Percentiles rank a stretch among this genome's conserved stretches.
Evolutionary conservation across 2,888 invertebrate genomes (phyloP).

Genomic region (Xylophagus ater): DNA sequence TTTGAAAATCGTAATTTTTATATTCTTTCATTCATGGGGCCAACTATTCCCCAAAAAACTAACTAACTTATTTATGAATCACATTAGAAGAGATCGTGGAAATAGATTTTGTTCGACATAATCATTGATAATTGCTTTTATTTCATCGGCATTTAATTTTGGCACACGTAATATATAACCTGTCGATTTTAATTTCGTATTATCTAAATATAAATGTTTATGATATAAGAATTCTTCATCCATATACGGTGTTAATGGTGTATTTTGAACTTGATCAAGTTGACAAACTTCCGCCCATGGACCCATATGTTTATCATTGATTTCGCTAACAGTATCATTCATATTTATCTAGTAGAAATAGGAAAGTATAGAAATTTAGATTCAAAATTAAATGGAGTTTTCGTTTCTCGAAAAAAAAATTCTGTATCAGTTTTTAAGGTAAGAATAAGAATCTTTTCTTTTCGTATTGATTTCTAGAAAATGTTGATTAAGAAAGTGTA

Average conservation of each 20-base stretch:
- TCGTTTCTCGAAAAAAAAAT: neutral
- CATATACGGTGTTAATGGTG: constrained; percentile 81
- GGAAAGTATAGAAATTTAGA: too few species aligned
- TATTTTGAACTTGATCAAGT: constrained; percentile 61
- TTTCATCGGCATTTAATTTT: constrained; percentile 46
- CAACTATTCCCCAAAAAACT: too few species aligned
- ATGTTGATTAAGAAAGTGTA: neutral
- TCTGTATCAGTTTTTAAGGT: neutral
- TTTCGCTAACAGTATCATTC: constrained; percentile 71
- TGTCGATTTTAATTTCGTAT: constrained; percentile 48
- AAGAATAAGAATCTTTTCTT: too few species aligned
- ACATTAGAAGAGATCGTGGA: constrained; percentile 57
- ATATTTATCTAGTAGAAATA: constrained; percentile 54
- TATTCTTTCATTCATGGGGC: too few species aligned
- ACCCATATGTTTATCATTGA: constrained; percentile 85
- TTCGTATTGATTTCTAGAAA: too few species aligned
- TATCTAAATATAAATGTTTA: constrained; percentile 66
- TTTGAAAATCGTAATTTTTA: too few species aligned
- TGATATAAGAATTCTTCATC: constrained; percentile 71
- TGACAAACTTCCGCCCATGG: constrained; percentile 86
- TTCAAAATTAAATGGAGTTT: neutral
- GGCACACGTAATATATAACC: constrained; percentile 53
- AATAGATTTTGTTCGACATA: constrained; percentile 73
- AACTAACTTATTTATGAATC: too few species aligned
- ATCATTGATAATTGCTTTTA: constrained; percentile 68